These are phyloP conservation scores for Lysandra coridon DNA, from an alignment of 2,888 invertebrate genomes.

Conservation along the genomic window DNA sequence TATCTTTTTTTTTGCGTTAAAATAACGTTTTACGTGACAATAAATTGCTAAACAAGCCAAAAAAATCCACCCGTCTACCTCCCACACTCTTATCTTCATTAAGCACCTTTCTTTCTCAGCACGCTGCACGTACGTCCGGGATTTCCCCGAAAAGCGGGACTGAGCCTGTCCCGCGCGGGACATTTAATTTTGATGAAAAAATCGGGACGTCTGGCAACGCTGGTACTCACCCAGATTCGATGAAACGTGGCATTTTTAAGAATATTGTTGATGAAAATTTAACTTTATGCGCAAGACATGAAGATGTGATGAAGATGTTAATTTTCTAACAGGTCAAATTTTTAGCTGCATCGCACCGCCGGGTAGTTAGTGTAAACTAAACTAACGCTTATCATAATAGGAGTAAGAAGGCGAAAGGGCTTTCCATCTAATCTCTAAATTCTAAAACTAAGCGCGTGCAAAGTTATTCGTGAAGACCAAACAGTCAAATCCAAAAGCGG, in stretches of 20 bases:
- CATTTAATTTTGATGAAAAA: too few relatives aligned
- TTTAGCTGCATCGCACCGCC: not conserved
- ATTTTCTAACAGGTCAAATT: not conserved
- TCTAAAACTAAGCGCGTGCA: not conserved
- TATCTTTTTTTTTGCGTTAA: too few relatives aligned
- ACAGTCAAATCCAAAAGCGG: constrained; percentile 34
- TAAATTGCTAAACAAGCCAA: too few relatives aligned
- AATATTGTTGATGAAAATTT: not conserved
- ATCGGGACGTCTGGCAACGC: too few relatives aligned
- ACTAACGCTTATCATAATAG: not conserved
- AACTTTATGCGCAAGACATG: not conserved
- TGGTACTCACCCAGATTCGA: not conserved
- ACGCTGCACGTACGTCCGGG: too few relatives aligned
- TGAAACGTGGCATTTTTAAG: not conserved
- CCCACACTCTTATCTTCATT: too few relatives aligned
- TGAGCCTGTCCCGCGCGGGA: too few relatives aligned
- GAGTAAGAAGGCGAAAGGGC: not conserved
- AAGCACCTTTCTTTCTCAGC: too few relatives aligned
- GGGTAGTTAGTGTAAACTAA: not conserved
- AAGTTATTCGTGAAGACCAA: constrained; percentile 4
- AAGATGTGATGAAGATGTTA: too few relatives aligned
- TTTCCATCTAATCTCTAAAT: not conserved
- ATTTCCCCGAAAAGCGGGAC: too few relatives aligned
- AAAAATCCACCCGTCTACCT: too few relatives aligned
- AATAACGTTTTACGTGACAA: too few relatives aligned